A percentile compares a stretch with the other conserved stretches of the same genome.
These are phyloP conservation scores for Ophioderma brevispina DNA, from an alignment of 35 echinoderm and acorn worm species.

Conservation along the genomic window DNA sequence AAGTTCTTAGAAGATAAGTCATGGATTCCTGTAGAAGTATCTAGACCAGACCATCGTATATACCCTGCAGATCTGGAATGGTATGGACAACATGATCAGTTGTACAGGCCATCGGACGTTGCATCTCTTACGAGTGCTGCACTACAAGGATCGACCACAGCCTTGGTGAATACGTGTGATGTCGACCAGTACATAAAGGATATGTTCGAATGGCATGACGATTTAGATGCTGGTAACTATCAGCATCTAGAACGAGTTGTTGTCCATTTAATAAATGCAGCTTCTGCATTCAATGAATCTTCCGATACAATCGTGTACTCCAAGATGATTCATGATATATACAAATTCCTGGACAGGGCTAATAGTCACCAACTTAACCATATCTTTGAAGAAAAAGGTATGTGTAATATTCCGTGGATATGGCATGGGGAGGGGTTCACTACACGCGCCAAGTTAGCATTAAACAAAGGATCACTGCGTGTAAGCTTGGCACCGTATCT, in stretches of 20 bases:
- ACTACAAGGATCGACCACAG: not conserved
- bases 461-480: not conserved
- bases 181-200: not conserved
- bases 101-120: not conserved
- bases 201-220: not conserved
- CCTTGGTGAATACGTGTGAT: not conserved
- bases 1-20: not conserved
- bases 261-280: slow-evolving; percentile 1
- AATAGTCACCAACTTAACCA: not conserved
- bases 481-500: slow-evolving; percentile 15
- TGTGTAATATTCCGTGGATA: not conserved
- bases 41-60: not conserved
- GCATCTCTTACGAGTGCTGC: not conserved
- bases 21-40: not conserved
- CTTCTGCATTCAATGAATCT: not conserved
- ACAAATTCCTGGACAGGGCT: slow-evolving; percentile 5
- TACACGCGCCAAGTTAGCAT: slow-evolving; percentile 14
- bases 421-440: slow-evolving; percentile 48
- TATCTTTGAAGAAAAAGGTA: not conserved
- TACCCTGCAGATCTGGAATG: not conserved
- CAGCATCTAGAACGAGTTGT: not conserved
- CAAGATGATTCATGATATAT: not conserved
- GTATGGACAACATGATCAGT: not conserved
- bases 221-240: not conserved
- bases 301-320: not conserved